Evolutionary conservation across 2,113 vertebrate genomes (phyloP).

Genomic region (Desmodus rotundus): DNA sequence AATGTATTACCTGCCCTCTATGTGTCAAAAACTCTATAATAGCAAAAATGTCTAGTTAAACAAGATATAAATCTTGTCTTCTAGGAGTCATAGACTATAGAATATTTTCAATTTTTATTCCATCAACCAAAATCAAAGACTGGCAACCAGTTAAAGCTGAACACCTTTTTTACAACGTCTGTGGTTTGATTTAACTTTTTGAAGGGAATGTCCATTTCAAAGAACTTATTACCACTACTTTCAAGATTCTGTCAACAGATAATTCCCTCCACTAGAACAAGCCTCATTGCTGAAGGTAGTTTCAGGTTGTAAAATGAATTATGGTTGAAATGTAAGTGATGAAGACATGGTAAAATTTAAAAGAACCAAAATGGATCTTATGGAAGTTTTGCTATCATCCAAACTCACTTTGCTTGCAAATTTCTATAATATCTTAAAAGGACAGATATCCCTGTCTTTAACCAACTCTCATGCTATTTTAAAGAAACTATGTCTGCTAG

Average conservation of each 20-base stretch:
- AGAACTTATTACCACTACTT: background rate
- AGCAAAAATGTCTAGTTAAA: background rate
- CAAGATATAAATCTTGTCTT: background rate
- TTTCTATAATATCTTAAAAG: background rate
- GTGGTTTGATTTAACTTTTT: background rate
- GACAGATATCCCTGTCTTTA: background rate
- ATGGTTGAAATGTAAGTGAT: background rate
- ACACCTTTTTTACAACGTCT: background rate
- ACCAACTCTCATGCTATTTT: background rate
- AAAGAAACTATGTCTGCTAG: background rate
- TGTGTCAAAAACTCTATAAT: background rate
- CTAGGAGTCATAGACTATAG: background rate
- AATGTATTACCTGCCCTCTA: background rate
- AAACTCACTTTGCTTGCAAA: background rate
- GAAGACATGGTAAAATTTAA: background rate
- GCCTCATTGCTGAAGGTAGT: background rate
- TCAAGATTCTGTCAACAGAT: background rate
- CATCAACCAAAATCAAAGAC: background rate
- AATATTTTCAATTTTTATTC: background rate
- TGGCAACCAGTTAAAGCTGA: background rate
- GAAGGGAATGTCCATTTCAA: background rate
- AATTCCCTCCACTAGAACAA: background rate
- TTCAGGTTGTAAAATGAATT: background rate
- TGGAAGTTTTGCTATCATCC: background rate
- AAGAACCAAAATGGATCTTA: background rate